Base-by-base conservation (phyloP, 2,113 vertebrate species). In the Cygnus atratus region DNA sequence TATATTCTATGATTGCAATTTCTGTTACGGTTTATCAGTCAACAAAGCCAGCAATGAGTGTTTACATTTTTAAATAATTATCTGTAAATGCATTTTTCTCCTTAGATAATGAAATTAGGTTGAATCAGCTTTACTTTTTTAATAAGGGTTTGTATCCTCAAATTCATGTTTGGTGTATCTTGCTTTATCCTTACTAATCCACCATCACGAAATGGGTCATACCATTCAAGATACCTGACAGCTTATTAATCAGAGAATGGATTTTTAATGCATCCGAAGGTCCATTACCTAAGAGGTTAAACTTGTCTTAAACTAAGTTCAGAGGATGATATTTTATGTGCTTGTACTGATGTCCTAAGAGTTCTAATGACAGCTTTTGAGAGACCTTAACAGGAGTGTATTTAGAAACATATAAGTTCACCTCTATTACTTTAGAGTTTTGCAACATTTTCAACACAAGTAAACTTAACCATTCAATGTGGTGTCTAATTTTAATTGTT, bases 351-450 rank as follows among this genome's bases (percentile, higher is more conserved):
- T 57, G 24, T n/a, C 31, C 14, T 44, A 52, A 50, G 31, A 74
- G 33, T 58, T 54, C 28, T 50, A 67, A 44, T 10, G 10, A 41
- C 33, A 82, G 15, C 8, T 59, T 59, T 5, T 10, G 11, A 91
- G 5, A 44, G 22, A 65, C 0, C 1, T 26, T 24, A 57, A 22
- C 33, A 61, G 17, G 6, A 68, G 7, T 19, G 9, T 10, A 62
- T 71, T 67, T 24, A 72, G n/a, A 41, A 11, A 61, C 6, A 13
- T 3, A 0, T 7, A 79, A 77, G 5, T 63, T 85, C 1, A 1
- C 11, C 46, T 44, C 19, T 50, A 44, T 18, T 72, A 44, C 24
- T 83, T 43, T 7, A 37, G 3, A 43, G 22, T 59, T 87, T 70
- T 66, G 22, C 41, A 62, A 57, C 5, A 48, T 22, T 55, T 77